Percentiles rank a stretch among this genome's conserved stretches.
Evolutionary conservation across 2,113 vertebrate species (phyloP).

Genomic region (Ailuropoda melanoleuca): DNA sequence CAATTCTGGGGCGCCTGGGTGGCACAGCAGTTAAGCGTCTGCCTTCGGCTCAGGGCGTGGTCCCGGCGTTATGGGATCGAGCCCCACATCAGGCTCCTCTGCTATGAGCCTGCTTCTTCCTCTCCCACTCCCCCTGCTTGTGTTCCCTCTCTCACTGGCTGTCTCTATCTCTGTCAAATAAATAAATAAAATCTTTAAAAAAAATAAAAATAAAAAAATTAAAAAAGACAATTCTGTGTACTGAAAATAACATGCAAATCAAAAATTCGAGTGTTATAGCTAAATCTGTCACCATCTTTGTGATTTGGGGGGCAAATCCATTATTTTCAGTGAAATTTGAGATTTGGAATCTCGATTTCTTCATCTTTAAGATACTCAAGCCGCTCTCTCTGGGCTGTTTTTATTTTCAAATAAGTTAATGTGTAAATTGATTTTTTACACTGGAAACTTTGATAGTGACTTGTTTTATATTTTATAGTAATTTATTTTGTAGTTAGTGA

Average conservation of each 20-base stretch:
- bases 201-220: no score
- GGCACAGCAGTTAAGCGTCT: no score
- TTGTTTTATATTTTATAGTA: not conserved
- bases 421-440: not conserved
- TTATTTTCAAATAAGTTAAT: not conserved
- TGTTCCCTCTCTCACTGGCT: no score
- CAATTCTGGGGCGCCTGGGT: no score
- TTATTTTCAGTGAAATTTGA: not conserved
- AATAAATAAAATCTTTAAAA: no score
- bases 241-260: not conserved
- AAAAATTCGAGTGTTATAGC: not conserved
- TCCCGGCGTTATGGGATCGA: no score
- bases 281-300: not conserved
- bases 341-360: not conserved
- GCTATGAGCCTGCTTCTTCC: no score
- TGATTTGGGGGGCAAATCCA: not conserved
- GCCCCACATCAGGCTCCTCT: no score
- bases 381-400: not conserved
- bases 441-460: not conserved
- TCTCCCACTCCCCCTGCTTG: no score
- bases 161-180: no score
- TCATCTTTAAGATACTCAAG: not conserved
- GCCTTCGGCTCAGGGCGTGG: no score
- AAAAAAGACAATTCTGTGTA: not conserved
- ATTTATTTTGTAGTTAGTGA: not conserved